Conservation (phyloP, 2,797 vertebrate species). For the Danio tinwini region DNA sequence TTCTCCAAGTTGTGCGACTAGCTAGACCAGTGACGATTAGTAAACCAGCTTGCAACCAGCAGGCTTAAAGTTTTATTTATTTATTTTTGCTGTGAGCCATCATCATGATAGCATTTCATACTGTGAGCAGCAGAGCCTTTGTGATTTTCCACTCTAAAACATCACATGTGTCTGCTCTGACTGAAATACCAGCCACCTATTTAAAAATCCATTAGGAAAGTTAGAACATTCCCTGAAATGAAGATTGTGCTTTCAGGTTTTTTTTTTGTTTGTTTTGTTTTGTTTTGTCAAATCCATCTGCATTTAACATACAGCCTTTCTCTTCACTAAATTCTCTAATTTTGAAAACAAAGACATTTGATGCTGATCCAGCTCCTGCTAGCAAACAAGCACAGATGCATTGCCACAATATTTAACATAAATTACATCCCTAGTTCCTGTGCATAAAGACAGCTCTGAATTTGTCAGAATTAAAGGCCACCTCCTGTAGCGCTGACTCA, state of each 20-base stretch:
- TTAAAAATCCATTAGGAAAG: not conserved
- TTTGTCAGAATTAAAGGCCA: slow-evolving; percentile 22
- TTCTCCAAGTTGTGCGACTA: not conserved
- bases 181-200: not conserved
- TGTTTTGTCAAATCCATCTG: not conserved
- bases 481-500: slow-evolving; percentile 9
- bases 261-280: no score
- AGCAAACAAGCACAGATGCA: slow-evolving; percentile 20
- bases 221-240: not conserved
- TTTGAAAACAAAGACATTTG: not conserved
- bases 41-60: no score
- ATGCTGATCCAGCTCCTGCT: not conserved
- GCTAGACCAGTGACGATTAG: no score
- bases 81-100: not conserved
- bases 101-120: not conserved
- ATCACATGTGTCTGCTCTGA: not conserved
- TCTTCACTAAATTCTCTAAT: not conserved
- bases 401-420: slow-evolving; percentile 41
- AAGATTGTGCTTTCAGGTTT: not conserved
- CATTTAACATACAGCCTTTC: not conserved
- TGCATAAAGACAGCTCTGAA: not conserved
- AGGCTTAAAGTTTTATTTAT: not conserved
- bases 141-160: not conserved
- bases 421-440: not conserved
- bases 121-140: not conserved